These are phyloP conservation scores for Ctenopoma multispine DNA, from an alignment of 2,797 vertebrate species.

Conservation along the genomic window DNA sequence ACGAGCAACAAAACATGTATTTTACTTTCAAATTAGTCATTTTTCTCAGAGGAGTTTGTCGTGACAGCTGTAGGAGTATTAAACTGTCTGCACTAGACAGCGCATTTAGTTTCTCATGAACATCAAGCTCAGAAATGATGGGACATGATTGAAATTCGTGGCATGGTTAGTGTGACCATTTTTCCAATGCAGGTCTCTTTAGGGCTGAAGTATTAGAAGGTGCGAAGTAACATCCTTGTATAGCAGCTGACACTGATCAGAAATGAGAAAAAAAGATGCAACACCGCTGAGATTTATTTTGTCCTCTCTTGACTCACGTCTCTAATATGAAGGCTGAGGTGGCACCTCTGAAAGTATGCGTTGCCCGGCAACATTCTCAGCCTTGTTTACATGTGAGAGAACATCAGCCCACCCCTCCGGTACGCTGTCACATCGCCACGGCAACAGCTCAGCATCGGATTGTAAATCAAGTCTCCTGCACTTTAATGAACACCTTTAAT, in stretches of 20 bases:
- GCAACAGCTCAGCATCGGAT: conserved; percentile 19
- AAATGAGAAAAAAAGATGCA: background rate
- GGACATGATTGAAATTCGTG: no score
- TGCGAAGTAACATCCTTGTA: background rate
- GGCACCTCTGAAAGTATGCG: conserved; percentile 43
- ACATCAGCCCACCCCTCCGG: conserved; percentile 25
- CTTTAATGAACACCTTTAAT: no score
- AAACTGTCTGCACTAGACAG: no score
- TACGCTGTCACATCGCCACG: conserved; percentile 17
- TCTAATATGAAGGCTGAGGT: background rate
- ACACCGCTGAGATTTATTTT: conserved; percentile 13
- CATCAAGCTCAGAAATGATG: background rate
- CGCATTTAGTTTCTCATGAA: background rate
- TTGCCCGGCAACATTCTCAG: conserved; percentile 74
- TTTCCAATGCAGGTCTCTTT: background rate
- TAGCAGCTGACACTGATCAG: background rate
- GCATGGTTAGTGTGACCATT: background rate
- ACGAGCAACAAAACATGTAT: background rate
- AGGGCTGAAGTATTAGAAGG: background rate
- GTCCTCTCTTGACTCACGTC: conserved; percentile 1
- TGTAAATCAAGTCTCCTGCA: background rate
- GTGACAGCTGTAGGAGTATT: conserved; percentile 1
- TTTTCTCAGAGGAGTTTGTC: background rate
- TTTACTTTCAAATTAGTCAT: background rate
- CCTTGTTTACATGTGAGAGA: conserved; percentile 64